phyloP scores from a whole-genome alignment of 2,888 invertebrate species.

The Diloba caeruleocephala region DNA sequence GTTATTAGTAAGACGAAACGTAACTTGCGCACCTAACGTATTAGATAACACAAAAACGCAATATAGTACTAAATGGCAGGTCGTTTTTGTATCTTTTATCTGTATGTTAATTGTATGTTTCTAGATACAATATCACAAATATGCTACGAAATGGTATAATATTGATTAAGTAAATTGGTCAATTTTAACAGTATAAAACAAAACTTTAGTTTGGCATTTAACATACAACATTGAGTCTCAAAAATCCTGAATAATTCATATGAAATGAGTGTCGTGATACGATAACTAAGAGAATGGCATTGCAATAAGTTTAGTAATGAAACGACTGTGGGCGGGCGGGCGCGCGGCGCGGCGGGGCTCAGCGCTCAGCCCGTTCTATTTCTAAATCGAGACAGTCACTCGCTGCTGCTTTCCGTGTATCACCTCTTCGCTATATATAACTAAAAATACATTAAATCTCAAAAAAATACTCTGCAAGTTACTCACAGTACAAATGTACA shows the following conservation, averaged over 20 bases:
- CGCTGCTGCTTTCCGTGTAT: conserved; percentile 85
- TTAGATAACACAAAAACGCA: conserved; percentile 6
- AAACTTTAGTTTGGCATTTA: neutral
- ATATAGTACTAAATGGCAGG: conserved; percentile 9
- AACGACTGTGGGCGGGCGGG: conserved; percentile 55
- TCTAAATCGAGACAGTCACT: conserved; percentile 88
- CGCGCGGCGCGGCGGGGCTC: conserved; percentile 60
- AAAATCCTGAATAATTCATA: conserved; percentile 1
- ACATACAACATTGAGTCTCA: neutral
- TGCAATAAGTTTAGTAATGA: conserved; percentile 55
- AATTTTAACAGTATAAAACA: neutral
- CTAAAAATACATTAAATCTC: conserved; percentile 62
- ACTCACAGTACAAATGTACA: conserved; percentile 27
- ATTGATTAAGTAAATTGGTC: neutral
- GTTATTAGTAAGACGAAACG: conserved; percentile 44
- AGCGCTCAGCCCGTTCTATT: conserved; percentile 86
- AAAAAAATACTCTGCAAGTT: conserved; percentile 53
- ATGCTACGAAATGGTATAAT: neutral
- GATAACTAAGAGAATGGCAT: conserved; percentile 41
- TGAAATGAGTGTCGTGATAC: conserved; percentile 11
- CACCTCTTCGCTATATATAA: conserved; percentile 82
- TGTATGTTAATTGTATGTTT: conserved; percentile 12
- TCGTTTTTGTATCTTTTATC: conserved; percentile 10
- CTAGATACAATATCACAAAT: too few species aligned
- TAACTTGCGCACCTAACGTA: conserved; percentile 13